Evolutionary conservation across 2,888 invertebrate species (phyloP).

Genomic region (Hedya salicella): DNA sequence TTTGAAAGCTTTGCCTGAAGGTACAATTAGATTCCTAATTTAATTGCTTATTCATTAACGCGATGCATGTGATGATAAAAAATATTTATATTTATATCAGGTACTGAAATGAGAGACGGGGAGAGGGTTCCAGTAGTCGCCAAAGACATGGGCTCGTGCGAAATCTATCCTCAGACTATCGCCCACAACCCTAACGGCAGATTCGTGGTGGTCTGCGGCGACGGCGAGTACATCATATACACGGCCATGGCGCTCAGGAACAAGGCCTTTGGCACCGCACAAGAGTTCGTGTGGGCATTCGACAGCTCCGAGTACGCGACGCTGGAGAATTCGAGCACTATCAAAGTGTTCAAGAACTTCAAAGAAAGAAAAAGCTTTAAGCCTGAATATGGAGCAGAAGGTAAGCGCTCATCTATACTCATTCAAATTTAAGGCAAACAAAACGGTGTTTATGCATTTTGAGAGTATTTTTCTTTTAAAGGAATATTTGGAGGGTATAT

Average conservation of each 20-base stretch:
- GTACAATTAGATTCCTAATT: slow-evolving; percentile 66
- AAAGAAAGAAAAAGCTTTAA: slow-evolving; percentile 98
- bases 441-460: neutral
- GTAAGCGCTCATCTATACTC: slow-evolving; percentile 64
- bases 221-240: slow-evolving; percentile 99
- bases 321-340: slow-evolving; percentile 94
- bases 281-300: slow-evolving; percentile 99
- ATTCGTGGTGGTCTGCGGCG: slow-evolving; percentile 97
- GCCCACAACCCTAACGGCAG: slow-evolving; percentile 99
- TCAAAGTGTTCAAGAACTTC: slow-evolving; percentile 99
- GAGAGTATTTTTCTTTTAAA: slow-evolving; percentile 58
- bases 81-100: slow-evolving; percentile 54
- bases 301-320: slow-evolving; percentile 97
- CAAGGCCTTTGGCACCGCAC: slow-evolving; percentile 99
- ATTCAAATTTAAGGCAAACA: neutral
- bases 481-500: slow-evolving; percentile 96
- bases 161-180: slow-evolving; percentile 99
- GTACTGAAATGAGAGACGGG: slow-evolving; percentile 93
- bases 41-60: neutral
- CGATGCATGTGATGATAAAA: neutral
- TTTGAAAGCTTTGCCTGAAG: slow-evolving; percentile 93
- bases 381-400: slow-evolving; percentile 98
- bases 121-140: slow-evolving; percentile 96
- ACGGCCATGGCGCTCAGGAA: slow-evolving; percentile 99
- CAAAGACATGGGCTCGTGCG: slow-evolving; percentile 99